phyloP scores from a whole-genome alignment of 2,113 vertebrate genomes.

The Chionis minor region DNA sequence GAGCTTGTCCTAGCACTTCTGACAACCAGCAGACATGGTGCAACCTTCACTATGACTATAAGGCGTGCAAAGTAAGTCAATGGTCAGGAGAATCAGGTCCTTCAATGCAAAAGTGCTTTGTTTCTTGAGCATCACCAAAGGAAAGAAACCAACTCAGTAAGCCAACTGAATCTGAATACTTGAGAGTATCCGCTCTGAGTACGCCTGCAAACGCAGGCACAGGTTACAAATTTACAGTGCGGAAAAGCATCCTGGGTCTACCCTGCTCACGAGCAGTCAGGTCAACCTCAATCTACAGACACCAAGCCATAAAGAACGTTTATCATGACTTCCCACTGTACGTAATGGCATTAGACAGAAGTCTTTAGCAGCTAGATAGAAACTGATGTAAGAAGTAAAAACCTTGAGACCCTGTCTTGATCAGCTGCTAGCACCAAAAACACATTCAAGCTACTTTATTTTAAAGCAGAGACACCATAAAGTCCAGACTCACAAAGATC shows the following conservation, averaged over 20 bases:
- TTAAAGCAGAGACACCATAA: not conserved
- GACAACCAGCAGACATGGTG: not conserved
- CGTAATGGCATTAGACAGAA: not conserved
- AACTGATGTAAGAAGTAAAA: not conserved
- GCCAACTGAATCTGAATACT: not conserved
- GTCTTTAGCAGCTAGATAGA: not conserved
- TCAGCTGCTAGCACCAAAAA: not conserved
- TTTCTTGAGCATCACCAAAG: not conserved
- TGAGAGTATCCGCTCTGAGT: not conserved
- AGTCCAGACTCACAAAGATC: not conserved
- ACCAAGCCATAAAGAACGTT: not conserved
- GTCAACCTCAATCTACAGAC: not conserved
- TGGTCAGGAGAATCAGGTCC: not conserved
- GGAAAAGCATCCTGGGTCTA: not conserved
- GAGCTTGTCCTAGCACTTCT: not conserved
- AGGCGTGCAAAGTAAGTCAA: rapidly evolving
- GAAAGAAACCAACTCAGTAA: not conserved
- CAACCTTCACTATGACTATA: not conserved
- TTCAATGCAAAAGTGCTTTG: not conserved
- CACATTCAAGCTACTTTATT: not conserved
- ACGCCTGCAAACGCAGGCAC: rapidly evolving
- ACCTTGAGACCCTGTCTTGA: not conserved
- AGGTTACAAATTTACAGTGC: not conserved
- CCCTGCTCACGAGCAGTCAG: not conserved
- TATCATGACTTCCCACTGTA: not conserved